These are phyloP conservation scores for Chrysocyon brachyurus DNA, from an alignment of 2,797 vertebrate species.

Conservation along the genomic window DNA sequence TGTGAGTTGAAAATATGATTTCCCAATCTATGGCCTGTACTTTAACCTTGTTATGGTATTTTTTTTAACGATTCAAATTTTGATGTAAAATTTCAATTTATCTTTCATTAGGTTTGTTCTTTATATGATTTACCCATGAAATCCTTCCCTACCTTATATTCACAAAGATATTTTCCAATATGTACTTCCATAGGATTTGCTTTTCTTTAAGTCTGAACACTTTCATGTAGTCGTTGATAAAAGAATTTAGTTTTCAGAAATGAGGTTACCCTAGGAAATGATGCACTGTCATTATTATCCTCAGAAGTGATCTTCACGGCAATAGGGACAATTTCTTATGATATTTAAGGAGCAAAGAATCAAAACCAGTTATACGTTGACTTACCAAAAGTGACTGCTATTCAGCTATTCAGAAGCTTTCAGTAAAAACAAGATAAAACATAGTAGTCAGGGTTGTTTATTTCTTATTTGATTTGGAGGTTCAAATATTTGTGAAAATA, in stretches of 20 bases:
- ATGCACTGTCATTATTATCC: background rate
- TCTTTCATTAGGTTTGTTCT: background rate
- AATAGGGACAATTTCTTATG: background rate
- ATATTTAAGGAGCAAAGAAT: background rate
- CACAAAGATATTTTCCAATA: background rate
- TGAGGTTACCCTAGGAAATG: constrained; percentile 44
- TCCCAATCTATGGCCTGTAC: background rate
- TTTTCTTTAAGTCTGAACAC: constrained; percentile 6
- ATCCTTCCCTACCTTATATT: background rate
- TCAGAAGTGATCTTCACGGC: background rate
- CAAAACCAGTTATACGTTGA: background rate
- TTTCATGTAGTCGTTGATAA: background rate
- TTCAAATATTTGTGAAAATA: constrained; percentile 56
- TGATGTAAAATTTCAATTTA: background rate
- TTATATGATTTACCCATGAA: background rate
- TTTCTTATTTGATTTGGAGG: constrained; percentile 50
- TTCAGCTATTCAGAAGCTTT: background rate
- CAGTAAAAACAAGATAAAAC: background rate
- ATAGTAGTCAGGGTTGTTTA: background rate
- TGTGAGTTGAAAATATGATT: background rate
- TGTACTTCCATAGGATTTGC: background rate
- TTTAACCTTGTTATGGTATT: background rate
- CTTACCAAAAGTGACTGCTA: background rate
- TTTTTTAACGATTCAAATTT: constrained; percentile 32
- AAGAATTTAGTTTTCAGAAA: constrained; percentile 37